phyloP scores from a whole-genome alignment of 2,113 vertebrate species.

The Phaethornis superciliosus region DNA sequence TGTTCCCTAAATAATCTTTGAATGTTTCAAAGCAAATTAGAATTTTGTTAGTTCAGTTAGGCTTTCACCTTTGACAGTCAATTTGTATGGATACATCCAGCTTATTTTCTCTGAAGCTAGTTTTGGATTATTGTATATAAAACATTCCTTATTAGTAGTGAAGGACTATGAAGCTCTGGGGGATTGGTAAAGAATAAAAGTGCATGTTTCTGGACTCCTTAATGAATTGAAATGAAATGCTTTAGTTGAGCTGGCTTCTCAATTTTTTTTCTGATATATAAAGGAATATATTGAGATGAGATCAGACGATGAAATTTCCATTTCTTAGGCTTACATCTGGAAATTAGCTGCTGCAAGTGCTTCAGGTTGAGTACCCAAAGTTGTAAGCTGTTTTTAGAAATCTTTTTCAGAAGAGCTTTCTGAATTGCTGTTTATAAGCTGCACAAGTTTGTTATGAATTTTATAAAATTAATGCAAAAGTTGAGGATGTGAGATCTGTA shows the following conservation, averaged over 20 bases:
- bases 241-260: not conserved
- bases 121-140: not conserved
- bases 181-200: not conserved
- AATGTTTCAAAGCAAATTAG: not conserved
- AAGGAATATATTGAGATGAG: not conserved
- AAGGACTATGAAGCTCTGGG: not conserved
- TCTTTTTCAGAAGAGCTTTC: not conserved
- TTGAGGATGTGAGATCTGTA: not conserved
- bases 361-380: not conserved
- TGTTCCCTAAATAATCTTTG: not conserved
- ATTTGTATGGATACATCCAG: not conserved
- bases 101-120: not conserved
- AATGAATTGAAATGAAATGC: not conserved
- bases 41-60: not conserved
- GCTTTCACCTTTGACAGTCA: not conserved
- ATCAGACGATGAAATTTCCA: not conserved
- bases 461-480: not conserved
- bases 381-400: not conserved
- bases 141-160: not conserved
- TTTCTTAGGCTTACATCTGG: not conserved
- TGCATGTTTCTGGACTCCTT: not conserved
- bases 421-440: not conserved
- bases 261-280: not conserved
- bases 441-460: not conserved
- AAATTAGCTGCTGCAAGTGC: not conserved